These are phyloP conservation scores for Synodontis membranacea DNA, from an alignment of 2,113 vertebrate genomes.

Conservation along the genomic window DNA sequence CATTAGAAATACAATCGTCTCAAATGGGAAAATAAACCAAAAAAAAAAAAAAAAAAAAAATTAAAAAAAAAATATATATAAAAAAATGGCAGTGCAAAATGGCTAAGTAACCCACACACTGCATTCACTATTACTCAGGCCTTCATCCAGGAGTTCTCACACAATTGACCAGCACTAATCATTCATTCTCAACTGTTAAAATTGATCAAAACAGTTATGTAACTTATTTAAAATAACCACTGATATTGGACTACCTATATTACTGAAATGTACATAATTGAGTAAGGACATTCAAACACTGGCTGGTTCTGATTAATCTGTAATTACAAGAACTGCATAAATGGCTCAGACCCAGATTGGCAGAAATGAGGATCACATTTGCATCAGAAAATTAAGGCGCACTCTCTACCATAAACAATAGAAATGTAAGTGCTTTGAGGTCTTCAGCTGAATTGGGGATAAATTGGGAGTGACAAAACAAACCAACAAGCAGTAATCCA, in stretches of 20 bases:
- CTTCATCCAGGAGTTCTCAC: neutral
- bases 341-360: slow-evolving; percentile 12
- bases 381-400: neutral
- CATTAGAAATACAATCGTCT: neutral
- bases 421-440: slow-evolving; percentile 39
- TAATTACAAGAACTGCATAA: neutral
- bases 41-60: too few species aligned
- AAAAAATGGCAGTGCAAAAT: slow-evolving; percentile 10
- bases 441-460: neutral
- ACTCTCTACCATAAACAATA: slow-evolving; percentile 23
- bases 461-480: neutral
- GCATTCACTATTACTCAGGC: neutral
- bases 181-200: slow-evolving; percentile 5
- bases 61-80: neutral
- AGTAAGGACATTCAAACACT: slow-evolving; percentile 4
- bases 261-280: slow-evolving; percentile 26
- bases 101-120: slow-evolving; percentile 24
- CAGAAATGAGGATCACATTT: neutral
- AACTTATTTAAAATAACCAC: slow-evolving; percentile 24
- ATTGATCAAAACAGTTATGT: neutral
- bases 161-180: neutral
- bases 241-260: neutral
- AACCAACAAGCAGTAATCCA: neutral
- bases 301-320: neutral
- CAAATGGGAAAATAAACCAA: neutral